Evolutionary conservation across 2,113 vertebrate species (phyloP).

Genomic region (Scomber colias): DNA sequence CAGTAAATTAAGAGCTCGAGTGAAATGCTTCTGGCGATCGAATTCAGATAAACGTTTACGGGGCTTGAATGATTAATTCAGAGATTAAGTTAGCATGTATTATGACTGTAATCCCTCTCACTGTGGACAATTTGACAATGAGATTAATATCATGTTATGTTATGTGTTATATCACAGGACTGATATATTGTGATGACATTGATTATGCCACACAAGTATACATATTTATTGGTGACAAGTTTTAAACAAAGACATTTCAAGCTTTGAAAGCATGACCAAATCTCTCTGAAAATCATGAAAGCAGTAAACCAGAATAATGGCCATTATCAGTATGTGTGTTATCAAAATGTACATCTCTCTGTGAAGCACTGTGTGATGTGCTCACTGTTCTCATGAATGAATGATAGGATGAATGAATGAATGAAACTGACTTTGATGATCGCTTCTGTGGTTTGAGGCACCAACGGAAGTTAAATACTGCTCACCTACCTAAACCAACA

Average conservation of each 20-base stretch:
- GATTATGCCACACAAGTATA: not conserved
- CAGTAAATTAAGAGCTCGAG: conserved; percentile 41
- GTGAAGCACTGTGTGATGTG: not conserved
- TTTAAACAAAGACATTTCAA: not conserved
- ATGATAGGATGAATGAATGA: not conserved
- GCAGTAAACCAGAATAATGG: not conserved
- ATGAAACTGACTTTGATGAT: conserved; percentile 26
- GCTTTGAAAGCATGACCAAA: not conserved
- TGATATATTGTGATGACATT: not conserved
- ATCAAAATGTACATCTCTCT: conserved; percentile 12
- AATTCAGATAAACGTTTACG: conserved; percentile 48
- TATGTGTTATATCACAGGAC: conserved; percentile 5
- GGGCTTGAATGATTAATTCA: conserved; percentile 54
- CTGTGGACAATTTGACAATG: conserved; percentile 22
- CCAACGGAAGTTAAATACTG: not conserved
- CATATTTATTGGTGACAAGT: not conserved
- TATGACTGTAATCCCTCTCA: conserved; percentile 52
- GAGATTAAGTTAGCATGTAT: conserved; percentile 31
- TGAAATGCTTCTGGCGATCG: not conserved
- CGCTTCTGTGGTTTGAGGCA: conserved; percentile 10
- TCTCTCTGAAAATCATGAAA: not conserved
- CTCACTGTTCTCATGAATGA: conserved; percentile 31
- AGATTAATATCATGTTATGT: conserved; percentile 28
- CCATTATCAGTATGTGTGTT: not conserved
- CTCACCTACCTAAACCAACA: not conserved